These are phyloP conservation scores for Coregonus clupeaformis DNA, from an alignment of 2,113 vertebrate genomes.

Conservation along the genomic window DNA sequence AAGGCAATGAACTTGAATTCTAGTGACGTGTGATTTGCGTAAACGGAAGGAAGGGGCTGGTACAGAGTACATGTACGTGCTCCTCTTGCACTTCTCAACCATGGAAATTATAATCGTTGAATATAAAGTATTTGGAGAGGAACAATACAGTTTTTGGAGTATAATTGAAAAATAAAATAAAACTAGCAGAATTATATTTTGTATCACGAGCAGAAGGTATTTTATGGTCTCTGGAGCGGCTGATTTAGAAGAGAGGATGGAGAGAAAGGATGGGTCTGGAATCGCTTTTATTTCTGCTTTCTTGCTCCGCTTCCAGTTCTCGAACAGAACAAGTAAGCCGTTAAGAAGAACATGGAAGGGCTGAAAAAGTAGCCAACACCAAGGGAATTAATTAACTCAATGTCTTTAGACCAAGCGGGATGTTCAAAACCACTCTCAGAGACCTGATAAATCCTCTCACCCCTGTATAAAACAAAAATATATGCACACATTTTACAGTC, in stretches of 20 bases:
- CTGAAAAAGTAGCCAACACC: constrained; percentile 41
- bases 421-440: constrained; percentile 32
- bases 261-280: too few relatives aligned
- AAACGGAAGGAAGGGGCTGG: neutral
- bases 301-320: constrained; percentile 36
- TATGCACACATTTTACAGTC: neutral
- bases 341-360: constrained; percentile 35
- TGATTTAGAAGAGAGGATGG: too few relatives aligned
- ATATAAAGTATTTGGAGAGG: neutral
- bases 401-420: constrained; percentile 39
- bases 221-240: too few relatives aligned
- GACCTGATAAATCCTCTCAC: constrained; percentile 32
- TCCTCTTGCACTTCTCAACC: neutral
- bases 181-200: neutral
- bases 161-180: neutral
- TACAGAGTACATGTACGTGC: neutral
- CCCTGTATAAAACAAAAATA: constrained; percentile 5
- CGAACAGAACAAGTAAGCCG: constrained; percentile 17
- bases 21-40: too few relatives aligned
- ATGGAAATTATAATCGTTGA: neutral
- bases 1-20: too few relatives aligned
- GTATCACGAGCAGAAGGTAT: neutral
- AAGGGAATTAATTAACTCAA: constrained; percentile 43
- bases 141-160: neutral
- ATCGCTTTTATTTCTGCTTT: too few relatives aligned